These are phyloP conservation scores for Pyralis farinalis DNA, from an alignment of 2,888 invertebrate species.

Conservation along the genomic window DNA sequence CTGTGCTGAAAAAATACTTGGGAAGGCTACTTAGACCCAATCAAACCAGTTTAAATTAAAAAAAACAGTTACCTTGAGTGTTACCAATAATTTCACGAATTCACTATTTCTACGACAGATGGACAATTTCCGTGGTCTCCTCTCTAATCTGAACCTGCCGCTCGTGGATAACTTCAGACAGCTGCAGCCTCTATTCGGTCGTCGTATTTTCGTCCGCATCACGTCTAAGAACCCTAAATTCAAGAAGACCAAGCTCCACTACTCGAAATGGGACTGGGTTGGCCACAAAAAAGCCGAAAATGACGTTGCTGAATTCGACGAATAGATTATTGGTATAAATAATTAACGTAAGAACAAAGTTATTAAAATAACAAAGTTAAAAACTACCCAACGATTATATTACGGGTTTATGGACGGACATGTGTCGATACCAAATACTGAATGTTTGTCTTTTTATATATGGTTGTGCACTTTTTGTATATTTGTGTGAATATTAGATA, in stretches of 20 bases:
- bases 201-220: conserved; percentile 84
- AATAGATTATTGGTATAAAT: conserved; percentile 36
- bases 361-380: too few species aligned
- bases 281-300: conserved; percentile 75
- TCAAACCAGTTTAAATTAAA: too few species aligned
- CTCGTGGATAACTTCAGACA: conserved; percentile 86
- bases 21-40: too few species aligned
- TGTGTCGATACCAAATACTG: conserved; percentile 43
- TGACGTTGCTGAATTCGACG: conserved; percentile 69
- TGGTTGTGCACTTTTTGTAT: conserved; percentile 49
- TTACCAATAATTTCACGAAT: too few species aligned
- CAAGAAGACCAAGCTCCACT: conserved; percentile 80
- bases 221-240: conserved; percentile 79
- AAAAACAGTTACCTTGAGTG: too few species aligned
- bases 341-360: too few species aligned
- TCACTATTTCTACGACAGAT: conserved; percentile 59
- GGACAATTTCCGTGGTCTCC: conserved; percentile 83
- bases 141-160: conserved; percentile 82
- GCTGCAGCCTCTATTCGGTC: conserved; percentile 84
- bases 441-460: conserved; percentile 22
- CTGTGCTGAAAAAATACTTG: too few species aligned
- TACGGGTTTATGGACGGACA: conserved; percentile 41
- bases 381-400: conserved; percentile 20
- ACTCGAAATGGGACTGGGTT: conserved; percentile 84
- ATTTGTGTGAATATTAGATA: conserved; percentile 37